Evolutionary conservation across 2,797 vertebrate genomes (phyloP).

Genomic region (Oreortyx pictus): DNA sequence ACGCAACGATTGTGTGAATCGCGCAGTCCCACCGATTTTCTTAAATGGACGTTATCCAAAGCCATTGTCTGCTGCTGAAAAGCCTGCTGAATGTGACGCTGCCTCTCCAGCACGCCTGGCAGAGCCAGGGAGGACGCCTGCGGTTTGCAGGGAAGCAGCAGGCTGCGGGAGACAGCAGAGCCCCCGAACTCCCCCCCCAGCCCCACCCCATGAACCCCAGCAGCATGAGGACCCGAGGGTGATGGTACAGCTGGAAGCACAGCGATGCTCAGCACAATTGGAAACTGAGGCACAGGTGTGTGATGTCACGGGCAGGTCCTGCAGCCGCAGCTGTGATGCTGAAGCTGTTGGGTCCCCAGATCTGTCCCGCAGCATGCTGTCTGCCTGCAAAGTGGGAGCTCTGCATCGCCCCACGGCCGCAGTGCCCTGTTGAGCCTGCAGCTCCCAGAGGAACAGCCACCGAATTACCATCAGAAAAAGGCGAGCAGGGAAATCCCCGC

Average conservation of each 20-base stretch:
- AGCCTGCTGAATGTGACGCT: background rate
- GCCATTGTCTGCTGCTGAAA: conserved; percentile 3
- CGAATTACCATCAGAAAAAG: background rate
- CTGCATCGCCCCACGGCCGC: background rate
- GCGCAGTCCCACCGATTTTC: background rate
- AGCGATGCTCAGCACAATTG: background rate
- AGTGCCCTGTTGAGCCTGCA: background rate
- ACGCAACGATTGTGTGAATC: background rate
- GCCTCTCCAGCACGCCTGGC: background rate
- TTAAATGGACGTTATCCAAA: background rate
- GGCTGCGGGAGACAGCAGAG: background rate
- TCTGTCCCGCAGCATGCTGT: background rate
- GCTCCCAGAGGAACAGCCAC: background rate
- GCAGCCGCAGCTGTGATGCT: background rate
- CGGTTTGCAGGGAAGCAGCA: background rate
- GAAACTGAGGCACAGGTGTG: background rate
- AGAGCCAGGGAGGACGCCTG: background rate
- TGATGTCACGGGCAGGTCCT: background rate
- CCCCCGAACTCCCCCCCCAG: background rate
- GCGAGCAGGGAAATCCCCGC: background rate
- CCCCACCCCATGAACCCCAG: background rate
- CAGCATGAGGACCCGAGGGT: rapidly evolving
- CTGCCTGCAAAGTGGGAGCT: background rate
- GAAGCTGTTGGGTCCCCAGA: background rate
- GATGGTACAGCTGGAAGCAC: background rate